Evolutionary conservation across 2,888 invertebrate species (phyloP), one percentile per base, ranked within the genome.

Genomic region (Lumbricus terrestris): DNA sequence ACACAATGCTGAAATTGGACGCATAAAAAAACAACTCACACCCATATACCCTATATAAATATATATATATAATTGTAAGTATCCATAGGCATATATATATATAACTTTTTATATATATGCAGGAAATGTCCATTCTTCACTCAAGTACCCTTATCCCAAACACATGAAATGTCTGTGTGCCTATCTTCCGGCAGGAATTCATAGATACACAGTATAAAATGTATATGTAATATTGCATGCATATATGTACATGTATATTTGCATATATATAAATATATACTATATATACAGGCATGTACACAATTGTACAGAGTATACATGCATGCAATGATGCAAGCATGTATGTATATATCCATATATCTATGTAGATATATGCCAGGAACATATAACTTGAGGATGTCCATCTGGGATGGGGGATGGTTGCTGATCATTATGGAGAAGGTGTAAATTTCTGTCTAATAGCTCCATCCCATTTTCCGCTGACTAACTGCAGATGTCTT

Each of bases 401-500:
- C 29, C n/a, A 69, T 69, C 69, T 69, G 69, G 69, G n/a, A 29
- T 69, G n/a, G 29, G 2, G 16, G n/a, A n/a, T n/a, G 8, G 29
- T 15, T 40, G 40, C 0, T n/a, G n/a, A 29, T 11, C 13, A 8
- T n/a, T 69, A 11, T 69, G n/a, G 69, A n/a, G 15, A 69, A 69
- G 69, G 69, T 69, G 69, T 69, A 69, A 69, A 69, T 69, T 69
- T 69, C 69, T 69, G 5, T 69, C 29, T 69, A 69, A 69, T 69
- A 69, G 69, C 69, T 69, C 47, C 20, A n/a, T 6, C 69, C 69
- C n/a, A 29, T n/a, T 69, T 69, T 69, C 29, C 29, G 69, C 69
- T n/a, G 69, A 69, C 69, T 69, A 69, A n/a, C 69, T 69, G n/a
- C 69, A 69, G 69, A 69, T n/a, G 69, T 69, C 69, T 69, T 69